Evolutionary conservation across 2,113 vertebrate genomes (phyloP).

Genomic region (Odontesthes bonariensis): DNA sequence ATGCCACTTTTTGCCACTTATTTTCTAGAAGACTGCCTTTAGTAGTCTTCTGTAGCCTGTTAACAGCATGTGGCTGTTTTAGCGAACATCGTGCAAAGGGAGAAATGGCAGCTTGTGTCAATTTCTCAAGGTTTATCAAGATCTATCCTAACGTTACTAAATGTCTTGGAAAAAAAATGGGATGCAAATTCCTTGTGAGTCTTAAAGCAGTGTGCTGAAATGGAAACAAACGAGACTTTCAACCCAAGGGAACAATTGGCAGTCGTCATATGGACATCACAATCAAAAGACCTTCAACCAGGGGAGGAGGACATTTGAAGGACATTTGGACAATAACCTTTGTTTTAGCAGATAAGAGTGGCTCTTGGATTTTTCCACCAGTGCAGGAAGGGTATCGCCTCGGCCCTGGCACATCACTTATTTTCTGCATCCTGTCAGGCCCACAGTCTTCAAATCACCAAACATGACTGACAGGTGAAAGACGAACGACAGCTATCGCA

Average conservation of each 20-base stretch:
- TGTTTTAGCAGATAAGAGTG: conserved; percentile 3
- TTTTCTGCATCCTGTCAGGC: background rate
- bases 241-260: conserved; percentile 20
- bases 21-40: too few species aligned
- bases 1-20: too few species aligned
- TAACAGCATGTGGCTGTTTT: too few species aligned
- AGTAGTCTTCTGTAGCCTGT: too few species aligned
- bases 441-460: conserved; percentile 36
- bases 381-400: background rate
- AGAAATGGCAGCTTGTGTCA: too few species aligned
- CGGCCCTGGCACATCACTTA: background rate
- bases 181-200: conserved; percentile 9
- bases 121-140: too few species aligned
- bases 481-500: conserved; percentile 49
- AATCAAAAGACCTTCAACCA: background rate
- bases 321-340: conserved; percentile 20
- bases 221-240: conserved; percentile 49
- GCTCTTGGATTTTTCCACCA: background rate
- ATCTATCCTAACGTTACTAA: too few species aligned
- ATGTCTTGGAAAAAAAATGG: too few species aligned
- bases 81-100: too few species aligned
- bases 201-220: conserved; percentile 42
- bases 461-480: conserved; percentile 41
- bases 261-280: conserved; percentile 33
- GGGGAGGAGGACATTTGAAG: background rate